Evolutionary conservation across 2,113 vertebrate genomes (phyloP), one percentile per base, ranked within the genome.

Genomic region (Chroicocephalus ridibundus): DNA sequence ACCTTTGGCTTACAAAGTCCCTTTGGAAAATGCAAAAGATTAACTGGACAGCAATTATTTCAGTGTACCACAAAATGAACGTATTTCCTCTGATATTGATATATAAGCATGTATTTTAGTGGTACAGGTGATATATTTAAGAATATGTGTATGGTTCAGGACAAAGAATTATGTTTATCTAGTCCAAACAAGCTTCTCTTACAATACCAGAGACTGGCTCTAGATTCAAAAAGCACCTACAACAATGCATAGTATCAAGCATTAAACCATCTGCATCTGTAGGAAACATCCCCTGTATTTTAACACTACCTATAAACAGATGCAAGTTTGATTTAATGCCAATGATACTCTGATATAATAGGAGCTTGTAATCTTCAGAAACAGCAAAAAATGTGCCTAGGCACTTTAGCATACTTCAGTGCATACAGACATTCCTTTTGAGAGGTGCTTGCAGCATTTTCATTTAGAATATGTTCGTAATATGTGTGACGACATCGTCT

Each of bases 1-100:
- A 51, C 54, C 80, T 96, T 93, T 94, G 94, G 80, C 51, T 85
- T 94, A 92, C 86, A 88, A 95, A 97, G 78, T 97, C 84, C 71
- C 92, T 97, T 93, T 91, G 79, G 90, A 94, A 96, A 93, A 96
- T 71, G 94, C 10, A 64, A 88, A 93, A 93, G 72, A 68, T 92
- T 94, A 89, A 94, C 88, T 88, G 47, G 83, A 90, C 90, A 96
- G 64, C 11, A 46, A 22, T 31, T 58, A 75, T 32, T 70, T 42
- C 29, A 42, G 11, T 52, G 20, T 68, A 55, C 17, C 34, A 49
- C 27, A 79, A 68, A 83, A 42, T 38, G 5, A 86, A 65, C 31
- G 70, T 20, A 27, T 68, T 57, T 74, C 44, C 10, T 69, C 36
- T 84, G 12, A 15, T 69, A 64, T 44, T 0, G 2, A 13, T 61